phyloP scores from a whole-genome alignment of 1,140 invertebrate species.

The Tigriopus japonicus region DNA sequence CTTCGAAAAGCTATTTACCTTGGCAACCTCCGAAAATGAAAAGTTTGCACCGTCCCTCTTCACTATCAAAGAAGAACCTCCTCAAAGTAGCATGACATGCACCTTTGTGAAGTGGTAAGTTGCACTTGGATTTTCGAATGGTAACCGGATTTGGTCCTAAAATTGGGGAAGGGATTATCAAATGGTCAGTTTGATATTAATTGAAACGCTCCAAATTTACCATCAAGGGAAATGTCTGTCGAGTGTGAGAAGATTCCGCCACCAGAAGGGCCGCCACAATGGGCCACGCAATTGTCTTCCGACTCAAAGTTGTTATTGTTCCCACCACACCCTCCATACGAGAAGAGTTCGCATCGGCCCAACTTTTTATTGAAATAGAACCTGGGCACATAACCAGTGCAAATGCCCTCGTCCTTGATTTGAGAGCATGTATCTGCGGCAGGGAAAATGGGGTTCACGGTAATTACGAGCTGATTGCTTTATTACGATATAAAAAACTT shows the following conservation, averaged over 20 bases:
- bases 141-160: too few species aligned
- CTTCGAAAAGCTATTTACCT: constrained; percentile 24
- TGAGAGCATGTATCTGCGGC: constrained; percentile 53
- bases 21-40: constrained; percentile 29
- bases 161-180: too few species aligned
- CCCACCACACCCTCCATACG: constrained; percentile 48
- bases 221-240: neutral
- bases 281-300: constrained; percentile 53
- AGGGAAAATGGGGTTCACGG: too few species aligned
- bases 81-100: constrained; percentile 7
- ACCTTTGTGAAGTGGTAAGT: constrained; percentile 20
- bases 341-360: constrained; percentile 50
- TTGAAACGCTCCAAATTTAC: constrained; percentile 7
- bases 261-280: constrained; percentile 31
- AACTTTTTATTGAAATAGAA: constrained; percentile 57
- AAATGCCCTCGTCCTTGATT: constrained; percentile 38
- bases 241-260: neutral
- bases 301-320: constrained; percentile 77
- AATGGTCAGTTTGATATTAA: neutral
- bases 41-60: constrained; percentile 23
- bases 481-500: neutral
- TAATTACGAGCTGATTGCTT: neutral
- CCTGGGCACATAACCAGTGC: constrained; percentile 25
- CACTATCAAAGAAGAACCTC: constrained; percentile 25
- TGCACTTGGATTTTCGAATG: constrained; percentile 21